These are phyloP conservation scores for Bombylius major DNA, from an alignment of 2,888 invertebrate species.

Conservation along the genomic window DNA sequence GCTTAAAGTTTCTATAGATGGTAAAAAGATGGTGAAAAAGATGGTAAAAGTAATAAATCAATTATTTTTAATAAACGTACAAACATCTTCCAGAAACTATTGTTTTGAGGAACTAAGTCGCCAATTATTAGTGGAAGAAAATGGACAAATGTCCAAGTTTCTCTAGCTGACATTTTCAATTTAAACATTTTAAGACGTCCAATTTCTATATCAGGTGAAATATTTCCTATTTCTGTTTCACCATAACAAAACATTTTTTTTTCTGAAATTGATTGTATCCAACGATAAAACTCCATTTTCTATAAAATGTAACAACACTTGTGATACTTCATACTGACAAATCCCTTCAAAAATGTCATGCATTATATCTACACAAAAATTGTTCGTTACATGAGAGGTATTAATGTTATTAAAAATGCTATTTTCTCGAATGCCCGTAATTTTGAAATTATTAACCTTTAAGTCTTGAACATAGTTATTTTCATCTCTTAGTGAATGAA, in stretches of 20 bases:
- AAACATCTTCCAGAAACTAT: not conserved
- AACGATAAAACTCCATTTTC: not conserved
- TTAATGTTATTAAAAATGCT: conserved; percentile 1
- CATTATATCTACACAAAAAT: conserved; percentile 4
- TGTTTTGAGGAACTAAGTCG: not conserved
- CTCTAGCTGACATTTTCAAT: not conserved
- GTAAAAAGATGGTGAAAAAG: not conserved
- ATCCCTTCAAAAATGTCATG: conserved; percentile 1
- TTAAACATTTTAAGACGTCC: not conserved
- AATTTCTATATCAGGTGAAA: conserved; percentile 2
- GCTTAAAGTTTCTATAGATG: not conserved
- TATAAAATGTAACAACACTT: conserved; percentile 1
- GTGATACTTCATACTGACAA: not conserved
- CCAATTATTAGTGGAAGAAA: conserved; percentile 1
- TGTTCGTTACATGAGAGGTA: conserved; percentile 1
- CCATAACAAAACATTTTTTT: conserved; percentile 6
- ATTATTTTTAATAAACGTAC: not conserved
- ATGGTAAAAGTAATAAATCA: not conserved
- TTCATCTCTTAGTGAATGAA: not conserved
- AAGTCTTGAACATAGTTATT: too few relatives aligned
- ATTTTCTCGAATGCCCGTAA: not conserved
- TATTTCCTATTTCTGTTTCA: conserved; percentile 8
- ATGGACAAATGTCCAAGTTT: conserved; percentile 1
- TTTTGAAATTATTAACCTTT: not conserved
- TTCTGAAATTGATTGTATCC: not conserved